Conservation (phyloP, 2,888 invertebrate genomes). For the Empis stercorea region DNA sequence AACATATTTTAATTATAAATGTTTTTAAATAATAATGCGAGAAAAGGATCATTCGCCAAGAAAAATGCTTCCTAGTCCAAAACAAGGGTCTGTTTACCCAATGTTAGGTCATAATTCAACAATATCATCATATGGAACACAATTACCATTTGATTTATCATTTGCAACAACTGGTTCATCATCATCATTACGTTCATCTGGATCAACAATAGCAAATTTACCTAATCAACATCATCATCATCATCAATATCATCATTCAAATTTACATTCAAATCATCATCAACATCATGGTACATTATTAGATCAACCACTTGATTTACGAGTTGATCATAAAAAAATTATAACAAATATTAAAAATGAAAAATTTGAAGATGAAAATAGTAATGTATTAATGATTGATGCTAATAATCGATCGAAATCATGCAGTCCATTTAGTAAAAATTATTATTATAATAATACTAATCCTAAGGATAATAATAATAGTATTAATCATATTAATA, state of each 20-base stretch:
- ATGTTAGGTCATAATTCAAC: slow-evolving; percentile 38
- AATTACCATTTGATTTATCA: slow-evolving; percentile 57
- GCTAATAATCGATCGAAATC: slow-evolving; percentile 1
- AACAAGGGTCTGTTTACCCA: slow-evolving; percentile 62
- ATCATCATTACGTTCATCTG: slow-evolving; percentile 32
- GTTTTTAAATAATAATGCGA: slow-evolving; percentile 52
- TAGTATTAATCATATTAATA: slow-evolving; percentile 8
- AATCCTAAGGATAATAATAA: slow-evolving; percentile 14
- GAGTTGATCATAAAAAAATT: slow-evolving; percentile 70
- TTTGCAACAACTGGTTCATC: slow-evolving; percentile 28
- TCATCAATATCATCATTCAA: slow-evolving; percentile 36
- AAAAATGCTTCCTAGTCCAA: slow-evolving; percentile 68
- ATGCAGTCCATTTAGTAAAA: background rate
- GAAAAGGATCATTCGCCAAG: slow-evolving; percentile 86
- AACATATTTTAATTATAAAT: background rate
- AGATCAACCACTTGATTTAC: slow-evolving; percentile 80
- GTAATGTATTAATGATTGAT: slow-evolving; percentile 53
- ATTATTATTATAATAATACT: slow-evolving; percentile 6
- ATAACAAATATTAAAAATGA: slow-evolving; percentile 19
- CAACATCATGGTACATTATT: slow-evolving; percentile 23
- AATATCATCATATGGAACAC: slow-evolving; percentile 36
- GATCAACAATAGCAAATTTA: slow-evolving; percentile 25
- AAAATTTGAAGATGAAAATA: slow-evolving; percentile 70
- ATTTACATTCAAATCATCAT: slow-evolving; percentile 22
- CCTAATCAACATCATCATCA: slow-evolving; percentile 33